Evolutionary conservation across 2,888 invertebrate genomes (phyloP), one percentile per base, ranked within the genome.

Genomic region (Agelastica alni): DNA sequence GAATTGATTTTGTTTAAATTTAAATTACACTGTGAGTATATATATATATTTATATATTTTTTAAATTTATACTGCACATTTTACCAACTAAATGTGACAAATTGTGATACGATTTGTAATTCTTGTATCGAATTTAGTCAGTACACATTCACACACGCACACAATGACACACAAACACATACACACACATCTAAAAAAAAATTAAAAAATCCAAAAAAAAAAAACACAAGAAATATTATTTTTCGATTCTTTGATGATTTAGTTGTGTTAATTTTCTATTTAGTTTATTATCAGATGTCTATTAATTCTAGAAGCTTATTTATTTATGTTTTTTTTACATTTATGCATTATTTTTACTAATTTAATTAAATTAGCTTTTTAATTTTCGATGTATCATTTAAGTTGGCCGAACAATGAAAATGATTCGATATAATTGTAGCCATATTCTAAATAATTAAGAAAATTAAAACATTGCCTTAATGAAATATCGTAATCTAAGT

Each of bases 391-490:
- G 36, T 51, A 36, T 51, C 17, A 51, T 17, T 6, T 34, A 18
- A 36, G 31, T 28, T 43, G 51, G 37, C 39, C 17, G 55, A 61
- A 53, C 56, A 53, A 53, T 61, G 57, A 49, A 18, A 18, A 10
- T 6, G 12, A 12, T 30, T 39, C n/a, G 39, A 58, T n/a, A n/a
- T 51, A 42, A 53, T n/a, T 49, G 49, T 59, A 52, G 59, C 51
- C 51, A 54, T 53, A 60, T 65, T 65, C 59, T 63, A 61, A 63
- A 64, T 62, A 62, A 58, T 56, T 53, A 57, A 56, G 30, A 56
- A 52, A 18, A 10, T 37, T 22, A 10, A 53, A 59, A 48, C 44
- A 60, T 53, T 62, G 62, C 62, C 62, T 63, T 64, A 62, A 42
- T 53, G 42, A 43, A 51, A 57, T 61, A 61, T 55, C 55, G 42